Evolutionary conservation across 2,113 vertebrate genomes (phyloP).

Genomic region (Neodon shergylaensis): DNA sequence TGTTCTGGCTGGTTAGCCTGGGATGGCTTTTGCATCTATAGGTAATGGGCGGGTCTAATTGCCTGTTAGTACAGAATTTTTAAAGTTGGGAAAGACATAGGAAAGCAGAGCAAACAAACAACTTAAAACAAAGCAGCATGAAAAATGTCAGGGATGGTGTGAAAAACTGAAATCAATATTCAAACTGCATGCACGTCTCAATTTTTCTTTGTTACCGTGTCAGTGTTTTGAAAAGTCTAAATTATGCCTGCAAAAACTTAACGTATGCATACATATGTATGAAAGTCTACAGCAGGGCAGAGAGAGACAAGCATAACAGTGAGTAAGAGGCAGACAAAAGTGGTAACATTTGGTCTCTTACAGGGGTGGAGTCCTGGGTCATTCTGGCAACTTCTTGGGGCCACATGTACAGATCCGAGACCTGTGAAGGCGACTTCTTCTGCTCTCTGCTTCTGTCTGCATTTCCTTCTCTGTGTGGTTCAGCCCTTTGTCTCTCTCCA

Average conservation of each 20-base stretch:
- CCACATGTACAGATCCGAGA: neutral
- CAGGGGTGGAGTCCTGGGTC: slow-evolving; percentile 63
- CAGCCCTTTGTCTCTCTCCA: neutral
- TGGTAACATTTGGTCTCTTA: slow-evolving; percentile 74
- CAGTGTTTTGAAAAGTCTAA: slow-evolving; percentile 90
- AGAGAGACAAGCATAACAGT: slow-evolving; percentile 80
- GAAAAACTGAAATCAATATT: slow-evolving; percentile 85
- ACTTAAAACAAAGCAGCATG: slow-evolving; percentile 79
- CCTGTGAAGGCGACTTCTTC: neutral
- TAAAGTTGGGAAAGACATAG: slow-evolving; percentile 63
- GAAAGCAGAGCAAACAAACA: slow-evolving; percentile 76
- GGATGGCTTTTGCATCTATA: neutral
- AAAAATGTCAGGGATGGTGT: slow-evolving; percentile 78
- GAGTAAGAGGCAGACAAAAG: slow-evolving; percentile 75
- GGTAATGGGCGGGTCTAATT: slow-evolving; percentile 34
- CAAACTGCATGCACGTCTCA: slow-evolving; percentile 84
- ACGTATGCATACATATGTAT: slow-evolving; percentile 87
- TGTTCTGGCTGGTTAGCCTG: neutral
- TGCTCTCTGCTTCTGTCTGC: neutral
- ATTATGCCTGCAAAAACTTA: slow-evolving; percentile 88
- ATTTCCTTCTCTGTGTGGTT: accelerated
- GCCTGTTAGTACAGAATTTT: slow-evolving; percentile 46
- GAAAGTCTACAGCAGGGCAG: slow-evolving; percentile 79
- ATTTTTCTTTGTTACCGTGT: slow-evolving; percentile 88
- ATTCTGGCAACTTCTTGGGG: slow-evolving; percentile 40